These are phyloP conservation scores for Grammomys surdaster DNA, from an alignment of 2,113 vertebrate species.

Conservation along the genomic window DNA sequence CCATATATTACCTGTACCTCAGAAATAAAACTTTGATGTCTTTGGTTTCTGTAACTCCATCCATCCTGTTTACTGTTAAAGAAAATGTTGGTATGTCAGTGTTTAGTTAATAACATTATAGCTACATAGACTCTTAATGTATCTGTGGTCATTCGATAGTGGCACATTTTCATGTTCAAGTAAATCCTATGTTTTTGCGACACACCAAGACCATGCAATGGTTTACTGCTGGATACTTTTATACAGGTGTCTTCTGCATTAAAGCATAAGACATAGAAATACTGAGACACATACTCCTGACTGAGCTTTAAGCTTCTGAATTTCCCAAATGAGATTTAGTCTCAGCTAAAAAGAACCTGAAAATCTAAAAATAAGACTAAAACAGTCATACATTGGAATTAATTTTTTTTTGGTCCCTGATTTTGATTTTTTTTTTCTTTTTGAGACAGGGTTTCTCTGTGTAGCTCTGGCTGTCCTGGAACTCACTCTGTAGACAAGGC, in stretches of 20 bases:
- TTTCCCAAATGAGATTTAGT: constrained; percentile 70
- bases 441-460: background rate
- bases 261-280: constrained; percentile 55
- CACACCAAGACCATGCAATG: constrained; percentile 68
- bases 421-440: constrained; percentile 16
- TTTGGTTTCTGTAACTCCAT: constrained; percentile 68
- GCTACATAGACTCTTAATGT: constrained; percentile 50
- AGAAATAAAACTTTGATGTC: constrained; percentile 55
- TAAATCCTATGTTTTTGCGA: constrained; percentile 73
- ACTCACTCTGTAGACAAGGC: too few relatives aligned
- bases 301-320: constrained; percentile 64
- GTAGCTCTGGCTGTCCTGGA: too few relatives aligned
- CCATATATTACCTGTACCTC: constrained; percentile 61
- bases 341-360: constrained; percentile 51
- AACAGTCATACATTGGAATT: constrained; percentile 38
- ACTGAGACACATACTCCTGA: constrained; percentile 35
- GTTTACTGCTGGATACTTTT: constrained; percentile 57
- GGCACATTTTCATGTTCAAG: constrained; percentile 76
- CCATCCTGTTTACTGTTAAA: constrained; percentile 72
- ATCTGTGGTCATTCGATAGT: constrained; percentile 59
- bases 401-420: constrained; percentile 28
- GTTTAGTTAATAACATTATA: constrained; percentile 68
- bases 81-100: constrained; percentile 1
- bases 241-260: constrained; percentile 24
- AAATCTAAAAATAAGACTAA: constrained; percentile 60